These are phyloP conservation scores for Oryzias sinensis DNA, from an alignment of 2,797 vertebrate genomes.

Conservation along the genomic window DNA sequence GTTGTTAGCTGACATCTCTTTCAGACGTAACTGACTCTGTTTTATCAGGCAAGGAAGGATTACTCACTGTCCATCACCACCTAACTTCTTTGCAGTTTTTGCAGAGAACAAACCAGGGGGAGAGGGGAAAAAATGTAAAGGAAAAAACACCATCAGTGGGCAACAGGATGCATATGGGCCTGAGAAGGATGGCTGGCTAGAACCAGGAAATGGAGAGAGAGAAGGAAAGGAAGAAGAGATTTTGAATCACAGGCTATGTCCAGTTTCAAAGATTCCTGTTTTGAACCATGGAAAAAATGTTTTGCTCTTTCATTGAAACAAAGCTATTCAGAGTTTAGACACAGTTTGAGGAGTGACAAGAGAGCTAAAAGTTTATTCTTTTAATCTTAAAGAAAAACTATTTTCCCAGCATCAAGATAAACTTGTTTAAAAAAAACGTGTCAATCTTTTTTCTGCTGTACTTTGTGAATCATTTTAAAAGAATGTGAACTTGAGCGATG, in stretches of 20 bases:
- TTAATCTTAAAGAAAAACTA: too few relatives aligned
- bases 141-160: constrained; percentile 60
- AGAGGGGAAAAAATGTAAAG: constrained; percentile 12
- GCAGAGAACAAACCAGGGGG: constrained; percentile 19
- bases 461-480: too few relatives aligned
- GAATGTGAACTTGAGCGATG: too few relatives aligned
- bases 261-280: constrained; percentile 55
- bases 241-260: constrained; percentile 61
- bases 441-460: too few relatives aligned
- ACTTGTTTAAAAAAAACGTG: too few relatives aligned
- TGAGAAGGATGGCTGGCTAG: constrained; percentile 65
- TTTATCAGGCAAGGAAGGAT: constrained; percentile 6
- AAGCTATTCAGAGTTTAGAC: neutral
- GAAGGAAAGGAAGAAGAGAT: constrained; percentile 66
- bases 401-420: too few relatives aligned
- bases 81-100: constrained; percentile 13
- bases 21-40: neutral
- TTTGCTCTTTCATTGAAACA: constrained; percentile 44
- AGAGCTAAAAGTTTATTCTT: too few relatives aligned
- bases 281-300: constrained; percentile 47
- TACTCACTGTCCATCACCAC: constrained; percentile 7
- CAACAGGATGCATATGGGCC: constrained; percentile 82
- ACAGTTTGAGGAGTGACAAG: too few relatives aligned
- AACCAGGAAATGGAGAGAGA: constrained; percentile 77
- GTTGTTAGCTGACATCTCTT: neutral